A percentile compares a stretch with the other conserved stretches of the same genome.
Evolutionary conservation across 2,888 invertebrate genomes (phyloP).

Genomic region (Athalia circularis): DNA sequence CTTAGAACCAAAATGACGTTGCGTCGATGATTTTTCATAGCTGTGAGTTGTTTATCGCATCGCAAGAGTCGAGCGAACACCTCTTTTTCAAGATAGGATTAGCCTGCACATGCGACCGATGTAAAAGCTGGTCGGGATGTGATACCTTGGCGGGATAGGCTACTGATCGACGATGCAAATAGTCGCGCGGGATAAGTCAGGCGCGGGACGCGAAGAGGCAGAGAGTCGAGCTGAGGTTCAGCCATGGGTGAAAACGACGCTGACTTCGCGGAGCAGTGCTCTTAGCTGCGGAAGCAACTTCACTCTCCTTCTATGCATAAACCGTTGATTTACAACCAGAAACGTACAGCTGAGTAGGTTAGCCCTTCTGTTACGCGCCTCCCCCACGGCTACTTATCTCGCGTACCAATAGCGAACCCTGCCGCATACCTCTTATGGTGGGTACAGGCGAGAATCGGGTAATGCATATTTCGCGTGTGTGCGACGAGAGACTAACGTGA

Average conservation of each 20-base stretch:
- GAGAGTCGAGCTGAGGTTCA: constrained; percentile 28
- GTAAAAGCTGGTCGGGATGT: too few species aligned
- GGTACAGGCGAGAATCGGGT: not conserved
- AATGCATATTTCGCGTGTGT: not conserved
- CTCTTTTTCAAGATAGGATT: too few species aligned
- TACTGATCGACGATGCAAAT: too few species aligned
- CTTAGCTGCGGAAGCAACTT: constrained; percentile 49
- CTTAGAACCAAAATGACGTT: too few species aligned
- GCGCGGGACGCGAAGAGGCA: not conserved
- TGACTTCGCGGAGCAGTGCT: not conserved
- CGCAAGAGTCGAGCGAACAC: too few species aligned
- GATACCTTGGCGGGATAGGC: too few species aligned
- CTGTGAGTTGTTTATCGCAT: too few species aligned
- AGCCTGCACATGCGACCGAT: too few species aligned
- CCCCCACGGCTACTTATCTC: constrained; percentile 3
- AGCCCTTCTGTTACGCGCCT: not conserved
- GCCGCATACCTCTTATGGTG: constrained; percentile 46
- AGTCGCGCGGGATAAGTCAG: too few species aligned
- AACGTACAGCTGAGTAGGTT: constrained; percentile 50
- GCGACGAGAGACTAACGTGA: not conserved
- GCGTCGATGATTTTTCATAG: too few species aligned
- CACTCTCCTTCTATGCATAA: constrained; percentile 59
- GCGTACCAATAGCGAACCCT: constrained; percentile 24
- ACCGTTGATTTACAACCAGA: constrained; percentile 69
- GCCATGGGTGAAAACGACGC: constrained; percentile 55